phyloP scores from a whole-genome alignment of 2,888 invertebrate species.

The Cheilosia variabilis region DNA sequence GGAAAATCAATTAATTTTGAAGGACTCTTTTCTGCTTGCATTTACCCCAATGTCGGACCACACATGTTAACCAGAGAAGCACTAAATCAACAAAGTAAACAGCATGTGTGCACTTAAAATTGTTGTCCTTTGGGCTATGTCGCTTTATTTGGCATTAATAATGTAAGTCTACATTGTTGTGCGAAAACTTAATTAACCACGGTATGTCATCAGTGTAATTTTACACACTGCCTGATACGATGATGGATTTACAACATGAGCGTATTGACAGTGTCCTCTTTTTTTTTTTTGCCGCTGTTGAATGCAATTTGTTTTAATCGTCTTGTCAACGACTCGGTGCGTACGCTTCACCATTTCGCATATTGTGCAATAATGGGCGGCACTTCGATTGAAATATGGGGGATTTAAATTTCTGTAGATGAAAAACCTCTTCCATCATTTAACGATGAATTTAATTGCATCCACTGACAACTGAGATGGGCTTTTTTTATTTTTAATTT shows the following conservation, averaged over 20 bases:
- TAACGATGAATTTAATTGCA: slow-evolving; percentile 36
- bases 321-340: slow-evolving; percentile 26
- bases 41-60: slow-evolving; percentile 20
- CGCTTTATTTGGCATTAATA: slow-evolving; percentile 38
- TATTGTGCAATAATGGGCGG: slow-evolving; percentile 44
- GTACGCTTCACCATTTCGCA: slow-evolving; percentile 16
- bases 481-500: background rate
- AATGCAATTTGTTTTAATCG: slow-evolving; percentile 35
- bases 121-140: slow-evolving; percentile 42
- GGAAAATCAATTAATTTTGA: slow-evolving; percentile 4
- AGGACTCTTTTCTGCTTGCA: background rate
- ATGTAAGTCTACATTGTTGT: slow-evolving; percentile 62
- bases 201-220: slow-evolving; percentile 44
- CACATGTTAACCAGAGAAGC: slow-evolving; percentile 7
- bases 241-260: slow-evolving; percentile 36
- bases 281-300: slow-evolving; percentile 8
- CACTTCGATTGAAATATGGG: slow-evolving; percentile 11
- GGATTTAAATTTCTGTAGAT: slow-evolving; percentile 11
- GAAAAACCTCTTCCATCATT: slow-evolving; percentile 14
- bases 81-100: background rate
- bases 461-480: slow-evolving; percentile 11
- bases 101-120: slow-evolving; percentile 1
- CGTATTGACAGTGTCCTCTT: slow-evolving; percentile 9
- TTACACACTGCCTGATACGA: slow-evolving; percentile 3
- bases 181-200: slow-evolving; percentile 61